Conservation (phyloP, 2,888 invertebrate genomes). For the Drosophila maculinotata region DNA sequence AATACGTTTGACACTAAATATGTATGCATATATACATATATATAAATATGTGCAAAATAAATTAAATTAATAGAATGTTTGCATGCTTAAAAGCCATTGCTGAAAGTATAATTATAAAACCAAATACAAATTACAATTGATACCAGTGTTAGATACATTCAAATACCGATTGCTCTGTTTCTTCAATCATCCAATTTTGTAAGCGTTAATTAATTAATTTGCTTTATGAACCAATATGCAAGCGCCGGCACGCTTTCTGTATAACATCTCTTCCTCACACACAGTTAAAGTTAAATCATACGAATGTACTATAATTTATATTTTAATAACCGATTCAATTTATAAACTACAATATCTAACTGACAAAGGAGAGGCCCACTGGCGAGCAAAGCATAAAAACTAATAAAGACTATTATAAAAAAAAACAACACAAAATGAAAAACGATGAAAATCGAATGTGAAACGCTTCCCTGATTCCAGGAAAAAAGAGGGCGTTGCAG, state of each 20-base stretch:
- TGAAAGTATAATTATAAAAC: slow-evolving; percentile 46
- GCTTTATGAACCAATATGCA: slow-evolving; percentile 30
- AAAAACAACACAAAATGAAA: slow-evolving; percentile 12
- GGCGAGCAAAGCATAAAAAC: slow-evolving; percentile 41
- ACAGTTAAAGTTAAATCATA: slow-evolving; percentile 21
- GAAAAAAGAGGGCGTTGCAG: too few relatives aligned
- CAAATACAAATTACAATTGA: slow-evolving; percentile 6
- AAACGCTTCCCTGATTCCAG: too few relatives aligned
- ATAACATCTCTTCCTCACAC: slow-evolving; percentile 19
- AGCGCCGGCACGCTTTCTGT: slow-evolving; percentile 55
- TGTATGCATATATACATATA: slow-evolving; percentile 6
- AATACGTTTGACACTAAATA: slow-evolving; percentile 38
- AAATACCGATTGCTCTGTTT: slow-evolving; percentile 50
- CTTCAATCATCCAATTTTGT: slow-evolving; percentile 26
- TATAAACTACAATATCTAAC: slow-evolving; percentile 38
- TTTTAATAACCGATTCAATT: slow-evolving; percentile 41
- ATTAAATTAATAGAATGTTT: slow-evolving; percentile 26
- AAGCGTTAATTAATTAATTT: slow-evolving; percentile 15
- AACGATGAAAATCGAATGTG: slow-evolving; percentile 27
- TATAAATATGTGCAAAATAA: slow-evolving; percentile 17
- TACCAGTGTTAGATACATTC: slow-evolving; percentile 47
- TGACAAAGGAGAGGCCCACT: slow-evolving; percentile 27
- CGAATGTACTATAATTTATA: slow-evolving; percentile 40
- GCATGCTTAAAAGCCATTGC: slow-evolving; percentile 47
- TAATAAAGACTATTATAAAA: slow-evolving; percentile 53